Evolutionary conservation across 2,797 vertebrate species (phyloP).

Genomic region (Cuculus canorus): DNA sequence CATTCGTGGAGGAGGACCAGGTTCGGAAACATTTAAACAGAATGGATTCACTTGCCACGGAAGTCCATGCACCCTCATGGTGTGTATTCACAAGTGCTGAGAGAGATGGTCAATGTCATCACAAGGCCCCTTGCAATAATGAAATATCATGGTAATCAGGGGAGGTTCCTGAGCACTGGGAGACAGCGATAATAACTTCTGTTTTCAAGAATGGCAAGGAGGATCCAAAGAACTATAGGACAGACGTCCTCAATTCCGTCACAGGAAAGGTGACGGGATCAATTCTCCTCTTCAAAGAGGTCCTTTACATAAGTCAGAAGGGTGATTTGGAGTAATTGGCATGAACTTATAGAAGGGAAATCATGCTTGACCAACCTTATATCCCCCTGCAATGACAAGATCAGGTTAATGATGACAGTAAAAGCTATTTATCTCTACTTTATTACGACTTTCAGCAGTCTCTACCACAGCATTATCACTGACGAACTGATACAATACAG

Average conservation of each 20-base stretch:
- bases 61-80: neutral
- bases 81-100: neutral
- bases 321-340: neutral
- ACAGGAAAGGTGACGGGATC: neutral
- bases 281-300: neutral
- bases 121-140: neutral
- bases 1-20: neutral
- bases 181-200: neutral
- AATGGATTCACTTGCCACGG: too few relatives aligned
- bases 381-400: neutral
- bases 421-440: neutral
- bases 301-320: neutral
- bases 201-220: neutral
- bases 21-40: neutral
- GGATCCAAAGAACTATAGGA: neutral
- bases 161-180: neutral
- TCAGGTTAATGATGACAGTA: neutral
- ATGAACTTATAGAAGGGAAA: neutral
- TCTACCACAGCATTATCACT: neutral
- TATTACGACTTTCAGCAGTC: neutral
- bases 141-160: neutral
- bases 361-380: neutral
- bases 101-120: neutral
- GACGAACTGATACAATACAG: neutral
- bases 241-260: neutral